Conservation (phyloP, 2,888 invertebrate species). For the Drosophila anceps region DNA sequence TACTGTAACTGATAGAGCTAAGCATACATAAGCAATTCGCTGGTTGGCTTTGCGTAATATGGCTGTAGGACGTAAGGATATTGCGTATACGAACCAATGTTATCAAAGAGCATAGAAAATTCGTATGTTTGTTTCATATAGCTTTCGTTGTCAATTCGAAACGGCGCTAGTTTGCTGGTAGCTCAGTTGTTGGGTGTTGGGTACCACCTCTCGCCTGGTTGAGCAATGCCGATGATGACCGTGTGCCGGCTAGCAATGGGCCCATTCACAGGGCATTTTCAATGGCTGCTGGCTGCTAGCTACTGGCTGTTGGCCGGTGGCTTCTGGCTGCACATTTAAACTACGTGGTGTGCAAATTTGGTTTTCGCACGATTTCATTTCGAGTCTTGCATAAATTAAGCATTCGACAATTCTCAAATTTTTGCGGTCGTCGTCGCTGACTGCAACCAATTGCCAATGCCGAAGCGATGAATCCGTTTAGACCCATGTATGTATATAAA, state of each 20-base stretch:
- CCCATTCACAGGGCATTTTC: conserved; percentile 11
- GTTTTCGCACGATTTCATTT: conserved; percentile 74
- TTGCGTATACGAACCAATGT: conserved; percentile 20
- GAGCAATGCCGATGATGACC: conserved; percentile 24
- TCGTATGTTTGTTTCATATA: conserved; percentile 16
- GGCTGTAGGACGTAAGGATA: background rate
- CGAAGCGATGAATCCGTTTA: conserved; percentile 14
- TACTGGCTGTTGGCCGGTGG: background rate
- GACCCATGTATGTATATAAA: conserved; percentile 4
- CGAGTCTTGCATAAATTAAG: conserved; percentile 70
- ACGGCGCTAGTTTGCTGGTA: too few species aligned
- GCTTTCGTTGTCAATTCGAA: conserved; percentile 16
- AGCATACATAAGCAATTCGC: too few species aligned
- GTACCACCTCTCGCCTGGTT: conserved; percentile 23
- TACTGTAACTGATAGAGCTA: too few species aligned
- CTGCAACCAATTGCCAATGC: conserved; percentile 23
- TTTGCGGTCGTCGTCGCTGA: conserved; percentile 21
- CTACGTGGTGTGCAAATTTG: conserved; percentile 64
- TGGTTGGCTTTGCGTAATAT: too few species aligned
- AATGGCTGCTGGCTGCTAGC: background rate
- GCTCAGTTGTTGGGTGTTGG: background rate
- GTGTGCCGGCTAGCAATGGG: background rate
- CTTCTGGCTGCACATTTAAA: conserved; percentile 26
- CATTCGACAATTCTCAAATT: conserved; percentile 52
- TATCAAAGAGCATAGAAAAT: conserved; percentile 20